Evolutionary conservation across 1,140 invertebrate species (phyloP), one percentile per base, ranked within the genome.

Genomic region (Sitophilus oryzae): DNA sequence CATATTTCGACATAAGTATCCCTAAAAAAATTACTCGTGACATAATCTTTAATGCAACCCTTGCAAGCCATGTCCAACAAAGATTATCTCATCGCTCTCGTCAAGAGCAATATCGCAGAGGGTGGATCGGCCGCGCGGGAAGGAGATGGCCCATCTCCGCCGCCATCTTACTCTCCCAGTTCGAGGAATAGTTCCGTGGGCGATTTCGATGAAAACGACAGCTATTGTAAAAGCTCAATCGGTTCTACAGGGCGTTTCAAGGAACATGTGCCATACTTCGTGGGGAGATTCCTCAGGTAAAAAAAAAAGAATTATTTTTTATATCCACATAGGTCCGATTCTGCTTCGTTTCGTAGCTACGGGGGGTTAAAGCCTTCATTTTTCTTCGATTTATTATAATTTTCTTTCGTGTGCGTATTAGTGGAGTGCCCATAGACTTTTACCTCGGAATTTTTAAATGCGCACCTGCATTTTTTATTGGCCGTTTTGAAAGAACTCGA

Each of bases 101-200:
- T 63, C 21, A 57, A 63, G 50, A 60, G 30, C 55, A 60, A 43
- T 36, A 45, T 63, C 10, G 48, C 50, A 37, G 59, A 52, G 20
- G 19, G 42, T 9, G 35, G 43, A 8, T 41, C 35, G 19, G 14
- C 30, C 11, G 43, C 35, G 11, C 42, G 41, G 30, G 2, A 9
- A 6, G 48, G 41, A 2, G 48, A 52, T 16, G 55, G 34, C 4
- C 21, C 38, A 2, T 51, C 55, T 25, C 18, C 49, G 9, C 36
- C 48, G 21, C 49, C 48, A 3, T 57, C 55, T 3, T 51, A 43
- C 22, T 51, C 37, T 38, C 35, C 55, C 23, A 57, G 55, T 36
- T 51, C 55, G 15, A 57, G 51, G 36, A 57, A 51, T 21, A 51
- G 55, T 22, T 57, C 55, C 9, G 23, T 57, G 15, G 48, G 55